Evolutionary conservation across 2,888 invertebrate genomes (phyloP).

Genomic region (Meghimatium bilineatum): DNA sequence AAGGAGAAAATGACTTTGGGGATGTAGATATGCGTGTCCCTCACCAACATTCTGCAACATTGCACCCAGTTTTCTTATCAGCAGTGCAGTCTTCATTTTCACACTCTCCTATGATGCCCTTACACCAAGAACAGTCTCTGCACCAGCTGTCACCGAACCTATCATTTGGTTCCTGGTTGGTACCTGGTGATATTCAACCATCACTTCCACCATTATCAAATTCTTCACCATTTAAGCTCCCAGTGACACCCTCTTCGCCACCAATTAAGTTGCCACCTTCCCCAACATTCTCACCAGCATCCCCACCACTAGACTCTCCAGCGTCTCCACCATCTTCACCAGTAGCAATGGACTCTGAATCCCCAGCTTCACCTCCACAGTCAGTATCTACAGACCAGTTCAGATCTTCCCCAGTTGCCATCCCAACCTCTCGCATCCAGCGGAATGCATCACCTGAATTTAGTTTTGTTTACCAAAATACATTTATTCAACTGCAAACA

Average conservation of each 20-base stretch:
- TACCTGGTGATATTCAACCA: slow-evolving; percentile 33
- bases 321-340: slow-evolving; percentile 36
- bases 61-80: slow-evolving; percentile 42
- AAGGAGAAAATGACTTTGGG: slow-evolving; percentile 36
- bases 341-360: slow-evolving; percentile 25
- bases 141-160: slow-evolving; percentile 29
- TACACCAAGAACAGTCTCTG: neutral
- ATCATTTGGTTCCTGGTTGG: slow-evolving; percentile 43
- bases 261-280: slow-evolving; percentile 38
- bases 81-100: neutral
- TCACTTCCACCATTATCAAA: neutral
- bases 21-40: slow-evolving; percentile 48
- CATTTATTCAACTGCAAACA: neutral
- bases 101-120: neutral
- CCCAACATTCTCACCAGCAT: slow-evolving; percentile 33
- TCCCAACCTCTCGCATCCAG: slow-evolving; percentile 39
- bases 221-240: slow-evolving; percentile 7
- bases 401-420: slow-evolving; percentile 46
- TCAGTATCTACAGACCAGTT: slow-evolving; percentile 15
- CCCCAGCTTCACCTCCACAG: slow-evolving; percentile 39
- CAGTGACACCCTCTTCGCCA: slow-evolving; percentile 3
- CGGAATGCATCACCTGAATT: slow-evolving; percentile 35
- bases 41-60: neutral
- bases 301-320: slow-evolving; percentile 43
- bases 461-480: neutral